Percentiles rank a stretch among this genome's conserved stretches.
phyloP scores from a whole-genome alignment of 1,140 invertebrate genomes.

The Achroia grisella region DNA sequence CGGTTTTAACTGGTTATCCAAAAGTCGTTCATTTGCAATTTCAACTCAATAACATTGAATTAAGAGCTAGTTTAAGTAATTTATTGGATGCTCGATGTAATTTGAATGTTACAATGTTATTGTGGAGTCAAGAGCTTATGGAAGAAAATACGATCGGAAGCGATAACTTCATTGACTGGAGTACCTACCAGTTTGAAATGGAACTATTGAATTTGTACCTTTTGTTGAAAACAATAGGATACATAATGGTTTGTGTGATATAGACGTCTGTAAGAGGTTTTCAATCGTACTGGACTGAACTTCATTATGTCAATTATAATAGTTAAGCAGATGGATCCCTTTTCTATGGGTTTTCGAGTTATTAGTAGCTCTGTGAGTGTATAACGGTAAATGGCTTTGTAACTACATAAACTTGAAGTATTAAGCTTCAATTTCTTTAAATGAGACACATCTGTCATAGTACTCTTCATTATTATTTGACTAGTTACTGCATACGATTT shows the following conservation, averaged over 20 bases:
- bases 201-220: not conserved
- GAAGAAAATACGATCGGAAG: slow-evolving; percentile 44
- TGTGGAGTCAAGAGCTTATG: slow-evolving; percentile 40
- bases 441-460: too few species aligned
- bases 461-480: too few species aligned
- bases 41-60: not conserved
- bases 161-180: slow-evolving; percentile 40
- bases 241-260: too few species aligned
- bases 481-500: too few species aligned
- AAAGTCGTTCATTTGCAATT: not conserved
- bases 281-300: not conserved
- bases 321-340: not conserved
- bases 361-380: too few species aligned
- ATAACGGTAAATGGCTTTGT: too few species aligned
- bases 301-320: slow-evolving; percentile 1
- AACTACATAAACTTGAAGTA: too few species aligned
- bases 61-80: slow-evolving; percentile 5
- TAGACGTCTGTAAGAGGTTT: not conserved
- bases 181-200: slow-evolving; percentile 9
- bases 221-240: too few species aligned
- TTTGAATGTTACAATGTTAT: slow-evolving; percentile 16
- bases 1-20: slow-evolving; percentile 25
- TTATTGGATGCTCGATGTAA: not conserved
- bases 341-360: too few species aligned
- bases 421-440: too few species aligned